Conservation (phyloP, 2,113 vertebrate species). For the Lichenostomus cassidix region DNA sequence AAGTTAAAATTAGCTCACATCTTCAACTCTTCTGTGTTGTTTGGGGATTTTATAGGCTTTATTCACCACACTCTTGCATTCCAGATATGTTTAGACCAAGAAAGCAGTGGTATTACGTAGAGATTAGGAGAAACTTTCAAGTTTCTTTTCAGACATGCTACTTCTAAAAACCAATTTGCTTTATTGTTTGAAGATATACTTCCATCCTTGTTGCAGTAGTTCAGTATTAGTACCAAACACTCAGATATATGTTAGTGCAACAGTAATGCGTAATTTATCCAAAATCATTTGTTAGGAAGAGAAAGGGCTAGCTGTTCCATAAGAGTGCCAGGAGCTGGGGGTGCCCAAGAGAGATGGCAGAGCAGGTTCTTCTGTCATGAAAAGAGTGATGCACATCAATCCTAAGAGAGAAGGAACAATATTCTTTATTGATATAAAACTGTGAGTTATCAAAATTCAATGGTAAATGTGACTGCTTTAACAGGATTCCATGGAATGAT, state of each 20-base stretch:
- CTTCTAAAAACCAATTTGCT: neutral
- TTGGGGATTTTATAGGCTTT: neutral
- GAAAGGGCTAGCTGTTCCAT: neutral
- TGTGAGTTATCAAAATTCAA: neutral
- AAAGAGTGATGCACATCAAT: neutral
- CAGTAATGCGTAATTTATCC: neutral
- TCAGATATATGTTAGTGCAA: neutral
- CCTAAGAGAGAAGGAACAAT: neutral
- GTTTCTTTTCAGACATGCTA: neutral
- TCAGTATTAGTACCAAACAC: neutral
- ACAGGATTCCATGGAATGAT: neutral
- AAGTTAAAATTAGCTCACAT: neutral
- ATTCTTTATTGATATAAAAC: too few relatives aligned
- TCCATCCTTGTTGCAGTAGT: neutral
- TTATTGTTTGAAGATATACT: neutral
- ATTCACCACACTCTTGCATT: neutral
- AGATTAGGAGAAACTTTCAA: neutral
- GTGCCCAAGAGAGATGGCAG: neutral
- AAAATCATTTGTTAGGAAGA: neutral
- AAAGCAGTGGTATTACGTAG: accelerated
- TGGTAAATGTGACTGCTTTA: neutral
- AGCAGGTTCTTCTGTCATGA: accelerated
- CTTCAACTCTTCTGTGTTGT: neutral
- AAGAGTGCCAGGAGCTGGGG: neutral
- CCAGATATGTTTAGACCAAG: neutral